Evolutionary conservation across 2,888 invertebrate genomes (phyloP).

Genomic region (Diarsia dahlii): DNA sequence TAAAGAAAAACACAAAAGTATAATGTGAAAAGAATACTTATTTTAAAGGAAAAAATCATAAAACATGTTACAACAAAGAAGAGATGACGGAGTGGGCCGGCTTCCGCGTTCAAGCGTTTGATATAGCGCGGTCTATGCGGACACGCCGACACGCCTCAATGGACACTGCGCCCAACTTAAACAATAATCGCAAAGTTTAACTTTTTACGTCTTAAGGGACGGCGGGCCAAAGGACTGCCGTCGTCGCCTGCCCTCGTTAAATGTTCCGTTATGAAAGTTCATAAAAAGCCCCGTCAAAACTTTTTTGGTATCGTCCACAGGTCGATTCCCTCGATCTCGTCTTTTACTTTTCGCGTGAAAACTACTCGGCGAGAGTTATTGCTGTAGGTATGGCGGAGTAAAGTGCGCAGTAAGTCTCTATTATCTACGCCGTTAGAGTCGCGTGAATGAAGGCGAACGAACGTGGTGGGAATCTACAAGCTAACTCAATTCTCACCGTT

Average conservation of each 20-base stretch:
- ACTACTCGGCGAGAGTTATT: conserved; percentile 85
- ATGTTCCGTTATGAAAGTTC: conserved; percentile 71
- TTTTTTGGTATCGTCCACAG: conserved; percentile 74
- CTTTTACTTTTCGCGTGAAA: conserved; percentile 80
- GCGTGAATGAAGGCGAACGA: conserved; percentile 88
- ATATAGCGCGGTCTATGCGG: conserved; percentile 59
- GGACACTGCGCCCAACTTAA: conserved; percentile 65
- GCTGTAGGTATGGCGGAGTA: conserved; percentile 86
- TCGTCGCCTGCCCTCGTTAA: conserved; percentile 69
- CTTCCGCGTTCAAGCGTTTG: conserved; percentile 52
- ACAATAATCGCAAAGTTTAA: conserved; percentile 69
- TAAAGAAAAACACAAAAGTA: conserved; percentile 40
- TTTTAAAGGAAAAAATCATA: conserved; percentile 47
- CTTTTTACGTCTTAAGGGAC: conserved; percentile 67
- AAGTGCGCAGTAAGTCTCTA: conserved; percentile 90
- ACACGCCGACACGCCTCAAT: conserved; percentile 62
- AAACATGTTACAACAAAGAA: conserved; percentile 54
- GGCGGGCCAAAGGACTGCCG: conserved; percentile 49
- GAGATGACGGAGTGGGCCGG: conserved; percentile 47
- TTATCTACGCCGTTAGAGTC: conserved; percentile 90
- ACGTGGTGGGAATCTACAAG: conserved; percentile 87
- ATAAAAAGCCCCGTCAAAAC: conserved; percentile 71
- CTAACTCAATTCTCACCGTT: conserved; percentile 82
- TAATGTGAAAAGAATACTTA: conserved; percentile 51
- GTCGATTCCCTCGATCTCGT: conserved; percentile 71